Conservation (phyloP, 1,140 invertebrate species). For the Polypedilum vanderplanki region DNA sequence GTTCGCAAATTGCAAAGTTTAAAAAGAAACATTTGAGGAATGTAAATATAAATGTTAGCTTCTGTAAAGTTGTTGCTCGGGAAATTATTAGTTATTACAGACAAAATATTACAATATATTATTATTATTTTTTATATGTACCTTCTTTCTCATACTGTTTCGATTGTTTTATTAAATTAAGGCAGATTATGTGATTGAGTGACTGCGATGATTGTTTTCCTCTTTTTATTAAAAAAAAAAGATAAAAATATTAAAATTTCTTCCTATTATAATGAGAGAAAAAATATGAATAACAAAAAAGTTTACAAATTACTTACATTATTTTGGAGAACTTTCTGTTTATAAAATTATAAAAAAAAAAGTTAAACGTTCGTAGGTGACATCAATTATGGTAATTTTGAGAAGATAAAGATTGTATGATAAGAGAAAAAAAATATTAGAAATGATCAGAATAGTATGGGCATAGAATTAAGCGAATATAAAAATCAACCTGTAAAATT, state of each 20-base stretch:
- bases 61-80: constrained; percentile 16
- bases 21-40: background rate
- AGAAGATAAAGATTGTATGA: too few relatives aligned
- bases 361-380: too few relatives aligned
- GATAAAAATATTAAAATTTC: background rate
- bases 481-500: too few relatives aligned
- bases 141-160: background rate
- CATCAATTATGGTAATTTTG: too few relatives aligned
- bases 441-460: too few relatives aligned
- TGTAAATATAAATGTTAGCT: constrained; percentile 14
- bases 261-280: background rate
- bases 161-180: background rate
- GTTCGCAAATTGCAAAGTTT: background rate
- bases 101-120: constrained; percentile 20
- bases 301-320: too few relatives aligned
- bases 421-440: too few relatives aligned
- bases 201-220: constrained; percentile 16
- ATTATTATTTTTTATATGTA: background rate
- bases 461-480: too few relatives aligned
- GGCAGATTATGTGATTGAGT: constrained; percentile 11
- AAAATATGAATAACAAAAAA: background rate
- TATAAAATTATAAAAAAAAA: too few relatives aligned
- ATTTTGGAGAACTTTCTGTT: too few relatives aligned
- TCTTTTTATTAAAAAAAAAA: background rate
- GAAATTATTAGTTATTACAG: constrained; percentile 14